Base-by-base conservation (phyloP, 1,140 invertebrate species). In the Araneus ventricosus region DNA sequence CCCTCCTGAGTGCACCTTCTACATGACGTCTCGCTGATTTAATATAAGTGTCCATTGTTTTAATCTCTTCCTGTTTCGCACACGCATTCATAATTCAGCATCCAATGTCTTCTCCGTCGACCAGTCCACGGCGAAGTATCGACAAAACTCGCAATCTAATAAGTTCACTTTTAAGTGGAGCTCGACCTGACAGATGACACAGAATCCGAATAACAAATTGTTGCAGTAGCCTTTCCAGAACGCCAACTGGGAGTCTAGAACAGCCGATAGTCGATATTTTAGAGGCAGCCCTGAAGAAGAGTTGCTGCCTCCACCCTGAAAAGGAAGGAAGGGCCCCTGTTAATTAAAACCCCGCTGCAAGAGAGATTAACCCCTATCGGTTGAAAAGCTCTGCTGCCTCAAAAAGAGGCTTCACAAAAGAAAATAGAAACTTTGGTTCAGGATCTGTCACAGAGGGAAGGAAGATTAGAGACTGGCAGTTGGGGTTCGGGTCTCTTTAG, bases 351-450 rank as follows among this genome's bases (percentile, higher is more conserved):
- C 70, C 30, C 34, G 70, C 70, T 75, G 30, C 70, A 75, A 75
- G 30, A 34, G 70, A 75, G 70, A 75, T 34, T 37, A 75, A 75
- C 30, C 70, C 70, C 70, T 37, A 75, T 75, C 30, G 30, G 30
- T 34, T 75, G 70, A 75, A 52, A 75, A 75, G 30, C 30, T 14
- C 20, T 75, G 17, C 30, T 37, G 30, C 70, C 30, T 75, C 27
- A 70, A 75, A 75, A 75, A 37, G 30, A 75, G 30, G 70, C 70
- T 75, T 34, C 30, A 75, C 70, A 75, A 75, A 75, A 75, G 70
- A 75, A 75, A 75, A 75, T 75, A 30, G 70, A 75, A 75, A 75
- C 70, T 75, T 75, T 75, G 20, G 70, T 75, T 75, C 70, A 30
- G 70, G 70, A 75, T 30, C 70, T 75, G 70, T 75, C 70, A 75